Percentiles rank a stretch among this genome's conserved stretches.
phyloP scores from a whole-genome alignment of 2,888 invertebrate genomes.

The Sthenelais limicola region DNA sequence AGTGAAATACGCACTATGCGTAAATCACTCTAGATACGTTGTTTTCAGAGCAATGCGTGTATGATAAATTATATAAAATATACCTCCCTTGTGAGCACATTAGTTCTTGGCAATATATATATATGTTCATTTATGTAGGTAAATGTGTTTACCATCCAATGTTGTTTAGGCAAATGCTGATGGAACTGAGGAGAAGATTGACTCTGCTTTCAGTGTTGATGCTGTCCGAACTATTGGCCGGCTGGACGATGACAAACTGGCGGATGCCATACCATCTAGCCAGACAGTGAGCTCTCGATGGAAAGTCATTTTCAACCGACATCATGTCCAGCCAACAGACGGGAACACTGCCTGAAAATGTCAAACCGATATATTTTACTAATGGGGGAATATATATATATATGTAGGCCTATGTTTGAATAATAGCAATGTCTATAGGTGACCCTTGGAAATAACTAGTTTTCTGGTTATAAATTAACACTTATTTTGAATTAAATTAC shows the following conservation, averaged over 20 bases:
- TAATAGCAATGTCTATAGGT: background rate
- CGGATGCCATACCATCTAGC: conserved; percentile 80
- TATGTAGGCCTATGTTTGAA: background rate
- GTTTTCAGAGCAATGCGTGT: no score
- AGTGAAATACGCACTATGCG: no score
- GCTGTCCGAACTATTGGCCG: conserved; percentile 75
- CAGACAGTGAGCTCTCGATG: conserved; percentile 72
- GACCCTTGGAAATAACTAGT: no score
- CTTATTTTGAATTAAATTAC: no score
- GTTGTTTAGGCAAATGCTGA: conserved; percentile 84
- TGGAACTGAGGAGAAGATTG: conserved; percentile 85
- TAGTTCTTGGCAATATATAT: no score
- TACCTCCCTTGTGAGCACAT: no score
- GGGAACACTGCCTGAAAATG: conserved; percentile 35
- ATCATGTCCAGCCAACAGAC: conserved; percentile 61
- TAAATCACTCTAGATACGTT: no score
- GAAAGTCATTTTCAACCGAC: conserved; percentile 78
- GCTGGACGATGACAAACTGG: conserved; percentile 85
- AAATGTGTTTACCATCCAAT: conserved; percentile 85
- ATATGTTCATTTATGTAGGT: no score
- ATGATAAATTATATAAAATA: no score
- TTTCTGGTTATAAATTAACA: no score
- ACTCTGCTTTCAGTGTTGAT: conserved; percentile 76
- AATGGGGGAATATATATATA: no score
- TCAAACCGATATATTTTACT: no score